Percentiles rank a stretch among this genome's conserved stretches.
Conservation (phyloP, 2,797 vertebrate species). For the Jordanella pulchra region DNA sequence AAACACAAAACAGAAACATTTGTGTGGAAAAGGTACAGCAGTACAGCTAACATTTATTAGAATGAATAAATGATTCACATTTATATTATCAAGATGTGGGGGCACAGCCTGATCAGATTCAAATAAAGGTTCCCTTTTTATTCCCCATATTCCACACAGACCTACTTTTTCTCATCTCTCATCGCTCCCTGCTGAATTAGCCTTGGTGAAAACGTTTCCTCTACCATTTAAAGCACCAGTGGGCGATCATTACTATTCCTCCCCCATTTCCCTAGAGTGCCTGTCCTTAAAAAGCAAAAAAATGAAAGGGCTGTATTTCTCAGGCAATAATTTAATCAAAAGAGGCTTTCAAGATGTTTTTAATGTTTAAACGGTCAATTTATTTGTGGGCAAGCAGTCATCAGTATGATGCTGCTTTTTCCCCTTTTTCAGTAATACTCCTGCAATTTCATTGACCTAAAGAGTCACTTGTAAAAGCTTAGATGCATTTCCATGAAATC, state of each 20-base stretch:
- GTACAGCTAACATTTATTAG: too few species aligned
- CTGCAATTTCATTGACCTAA: not conserved
- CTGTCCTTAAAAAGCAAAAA: not conserved
- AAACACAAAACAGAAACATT: not conserved
- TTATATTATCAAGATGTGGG: not conserved
- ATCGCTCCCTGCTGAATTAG: not conserved
- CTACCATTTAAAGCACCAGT: conserved; percentile 16
- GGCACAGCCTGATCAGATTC: not conserved
- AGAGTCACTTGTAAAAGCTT: not conserved
- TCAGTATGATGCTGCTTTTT: not conserved
- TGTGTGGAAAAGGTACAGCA: not conserved
- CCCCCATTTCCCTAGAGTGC: not conserved
- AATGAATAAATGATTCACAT: not conserved
- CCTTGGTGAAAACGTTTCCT: conserved; percentile 16
- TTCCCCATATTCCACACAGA: not conserved
- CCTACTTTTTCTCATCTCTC: not conserved
- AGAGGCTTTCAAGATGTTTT: not conserved
- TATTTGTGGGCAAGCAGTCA: not conserved
- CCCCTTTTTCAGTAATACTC: not conserved
- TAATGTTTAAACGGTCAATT: not conserved
- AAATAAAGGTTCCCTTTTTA: not conserved
- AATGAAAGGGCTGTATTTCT: not conserved
- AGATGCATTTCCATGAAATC: not conserved
- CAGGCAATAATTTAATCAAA: not conserved
- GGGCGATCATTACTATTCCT: not conserved